A percentile compares a stretch with the other conserved stretches of the same genome.
phyloP scores from a whole-genome alignment of 2,113 vertebrate species.

The Mirounga angustirostris region DNA sequence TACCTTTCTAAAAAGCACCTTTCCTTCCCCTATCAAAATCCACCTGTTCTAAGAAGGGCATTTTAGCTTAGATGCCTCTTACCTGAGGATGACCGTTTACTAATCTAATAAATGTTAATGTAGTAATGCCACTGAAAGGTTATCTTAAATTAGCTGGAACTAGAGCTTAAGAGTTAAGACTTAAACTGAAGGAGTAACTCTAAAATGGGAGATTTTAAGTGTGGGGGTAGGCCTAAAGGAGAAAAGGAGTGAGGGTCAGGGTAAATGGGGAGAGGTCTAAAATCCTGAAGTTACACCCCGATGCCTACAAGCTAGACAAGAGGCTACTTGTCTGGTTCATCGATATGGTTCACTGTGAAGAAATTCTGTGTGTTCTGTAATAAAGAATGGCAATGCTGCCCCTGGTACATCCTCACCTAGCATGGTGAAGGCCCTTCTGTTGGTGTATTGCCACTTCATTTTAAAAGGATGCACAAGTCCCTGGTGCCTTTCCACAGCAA shows the following conservation, averaged over 20 bases:
- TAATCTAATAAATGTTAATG: neutral
- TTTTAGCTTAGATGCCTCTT: neutral
- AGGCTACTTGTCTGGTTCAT: neutral
- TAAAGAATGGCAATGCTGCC: neutral
- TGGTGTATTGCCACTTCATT: constrained; percentile 90
- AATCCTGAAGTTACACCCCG: rapidly evolving
- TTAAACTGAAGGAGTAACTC: neutral
- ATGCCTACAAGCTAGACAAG: rapidly evolving
- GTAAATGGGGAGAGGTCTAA: neutral
- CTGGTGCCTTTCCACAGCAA: constrained; percentile 90
- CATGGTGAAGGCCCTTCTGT: constrained; percentile 88
- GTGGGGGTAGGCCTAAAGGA: neutral
- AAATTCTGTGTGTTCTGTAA: neutral
- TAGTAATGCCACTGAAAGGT: no score
- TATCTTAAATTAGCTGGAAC: no score
- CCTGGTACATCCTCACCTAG: constrained; percentile 83
- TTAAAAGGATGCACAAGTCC: constrained; percentile 90
- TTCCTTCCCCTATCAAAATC: neutral
- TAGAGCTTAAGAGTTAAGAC: neutral
- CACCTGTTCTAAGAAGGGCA: no score
- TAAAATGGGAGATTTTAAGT: neutral
- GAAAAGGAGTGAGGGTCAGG: neutral
- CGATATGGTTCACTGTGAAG: neutral
- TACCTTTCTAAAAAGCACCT: neutral
- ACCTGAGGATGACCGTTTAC: neutral